A percentile compares a stretch with the other conserved stretches of the same genome.
These are phyloP conservation scores for Tenrec ecaudatus DNA, from an alignment of 2,113 vertebrate species.

Conservation along the genomic window DNA sequence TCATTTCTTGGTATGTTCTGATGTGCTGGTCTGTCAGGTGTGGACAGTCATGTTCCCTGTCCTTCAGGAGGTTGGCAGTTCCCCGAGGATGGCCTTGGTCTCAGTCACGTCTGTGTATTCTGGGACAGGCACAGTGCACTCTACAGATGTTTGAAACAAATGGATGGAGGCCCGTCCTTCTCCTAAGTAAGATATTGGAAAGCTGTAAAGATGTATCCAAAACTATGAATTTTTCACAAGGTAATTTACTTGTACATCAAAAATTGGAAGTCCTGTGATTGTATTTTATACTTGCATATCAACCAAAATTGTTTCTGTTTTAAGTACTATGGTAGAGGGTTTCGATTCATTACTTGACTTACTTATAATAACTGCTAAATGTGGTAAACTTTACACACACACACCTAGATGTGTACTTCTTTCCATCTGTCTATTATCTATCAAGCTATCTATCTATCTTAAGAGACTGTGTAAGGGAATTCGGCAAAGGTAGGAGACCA, in stretches of 20 bases:
- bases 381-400: neutral
- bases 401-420: neutral
- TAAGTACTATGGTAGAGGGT: neutral
- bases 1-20: neutral
- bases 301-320: conserved; percentile 44
- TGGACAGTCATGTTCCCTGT: neutral
- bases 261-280: neutral
- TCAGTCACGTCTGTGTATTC: neutral
- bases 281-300: neutral
- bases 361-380: neutral
- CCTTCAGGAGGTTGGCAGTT: neutral
- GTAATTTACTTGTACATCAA: conserved; percentile 12
- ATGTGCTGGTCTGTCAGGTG: neutral
- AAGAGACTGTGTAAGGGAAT: neutral
- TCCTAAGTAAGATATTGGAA: conserved; percentile 22
- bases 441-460: no score
- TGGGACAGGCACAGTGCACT: neutral
- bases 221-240: neutral
- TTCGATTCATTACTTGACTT: neutral
- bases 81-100: no score
- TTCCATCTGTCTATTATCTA: no score
- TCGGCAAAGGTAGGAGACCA: neutral
- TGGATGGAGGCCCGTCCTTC: neutral
- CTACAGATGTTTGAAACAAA: neutral
- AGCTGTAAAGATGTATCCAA: neutral